phyloP scores from a whole-genome alignment of 2,113 vertebrate genomes.

The Pogona vitticeps region DNA sequence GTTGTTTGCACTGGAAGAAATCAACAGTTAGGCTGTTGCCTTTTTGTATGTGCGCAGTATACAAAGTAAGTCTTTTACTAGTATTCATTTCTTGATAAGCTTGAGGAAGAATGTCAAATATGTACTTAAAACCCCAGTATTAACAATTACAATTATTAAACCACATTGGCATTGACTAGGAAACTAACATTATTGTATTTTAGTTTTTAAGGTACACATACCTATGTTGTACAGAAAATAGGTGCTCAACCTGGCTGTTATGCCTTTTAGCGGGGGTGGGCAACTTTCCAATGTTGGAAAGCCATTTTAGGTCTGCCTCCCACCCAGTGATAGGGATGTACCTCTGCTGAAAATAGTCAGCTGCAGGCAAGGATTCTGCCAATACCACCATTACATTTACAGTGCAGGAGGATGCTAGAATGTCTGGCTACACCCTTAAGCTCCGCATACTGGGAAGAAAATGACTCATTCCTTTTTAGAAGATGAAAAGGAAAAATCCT shows the following conservation, averaged over 20 bases:
- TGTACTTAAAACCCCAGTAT: background rate
- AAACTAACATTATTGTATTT: slow-evolving; percentile 18
- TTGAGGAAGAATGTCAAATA: slow-evolving; percentile 53
- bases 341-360: background rate
- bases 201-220: background rate
- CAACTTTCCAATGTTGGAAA: background rate
- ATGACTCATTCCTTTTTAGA: no score
- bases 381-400: background rate
- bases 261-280: background rate
- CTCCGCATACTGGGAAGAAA: no score
- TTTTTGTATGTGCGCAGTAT: slow-evolving; percentile 43
- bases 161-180: slow-evolving; percentile 53
- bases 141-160: slow-evolving; percentile 54
- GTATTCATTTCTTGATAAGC: slow-evolving; percentile 55
- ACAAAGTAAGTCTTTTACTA: slow-evolving; percentile 60
- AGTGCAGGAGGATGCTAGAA: background rate
- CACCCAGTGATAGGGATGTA: background rate
- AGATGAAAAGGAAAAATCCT: background rate
- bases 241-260: background rate
- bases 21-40: slow-evolving; percentile 50
- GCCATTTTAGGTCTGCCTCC: no score
- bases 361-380: background rate
- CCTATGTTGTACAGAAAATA: background rate
- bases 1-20: slow-evolving; percentile 53
- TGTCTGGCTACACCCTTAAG: background rate